Evolutionary conservation across 2,888 invertebrate genomes (phyloP).

Genomic region (Acrobasis repandana): DNA sequence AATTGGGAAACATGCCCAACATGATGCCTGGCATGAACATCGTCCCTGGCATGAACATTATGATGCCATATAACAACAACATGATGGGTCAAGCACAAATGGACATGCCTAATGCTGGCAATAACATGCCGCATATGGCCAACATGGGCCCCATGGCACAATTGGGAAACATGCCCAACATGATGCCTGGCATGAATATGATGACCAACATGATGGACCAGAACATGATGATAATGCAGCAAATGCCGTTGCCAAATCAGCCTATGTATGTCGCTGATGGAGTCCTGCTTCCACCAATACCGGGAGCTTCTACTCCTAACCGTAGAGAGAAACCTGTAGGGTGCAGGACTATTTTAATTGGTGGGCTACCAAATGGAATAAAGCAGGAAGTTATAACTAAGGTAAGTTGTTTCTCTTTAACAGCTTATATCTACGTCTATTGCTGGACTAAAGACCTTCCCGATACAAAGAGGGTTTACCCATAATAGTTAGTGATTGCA

Average conservation of each 20-base stretch:
- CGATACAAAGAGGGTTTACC: no score
- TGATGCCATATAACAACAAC: conserved; percentile 41
- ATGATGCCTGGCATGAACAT: conserved; percentile 25
- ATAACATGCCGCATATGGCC: conserved; percentile 28
- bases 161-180: conserved; percentile 36
- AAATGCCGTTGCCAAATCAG: conserved; percentile 43
- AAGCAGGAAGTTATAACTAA: conserved; percentile 92
- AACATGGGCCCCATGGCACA: conserved; percentile 31
- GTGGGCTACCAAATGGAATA: conserved; percentile 93
- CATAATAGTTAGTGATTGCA: no score
- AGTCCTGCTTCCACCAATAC: conserved; percentile 92
- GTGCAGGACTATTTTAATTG: conserved; percentile 95
- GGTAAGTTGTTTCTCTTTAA: conserved; percentile 62
- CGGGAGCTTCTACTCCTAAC: conserved; percentile 89
- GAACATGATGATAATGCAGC: conserved; percentile 75
- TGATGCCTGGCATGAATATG: conserved; percentile 35
- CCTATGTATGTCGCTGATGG: conserved; percentile 85
- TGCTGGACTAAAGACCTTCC: no score
- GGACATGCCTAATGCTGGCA: conserved; percentile 41
- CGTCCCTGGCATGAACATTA: conserved; percentile 40
- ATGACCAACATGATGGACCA: conserved; percentile 80
- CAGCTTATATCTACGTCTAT: no score
- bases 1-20: conserved; percentile 36
- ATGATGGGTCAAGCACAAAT: conserved; percentile 44
- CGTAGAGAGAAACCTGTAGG: conserved; percentile 93